Evolutionary conservation across 2,113 vertebrate genomes (phyloP).

Genomic region (Mormyrus lacerda): DNA sequence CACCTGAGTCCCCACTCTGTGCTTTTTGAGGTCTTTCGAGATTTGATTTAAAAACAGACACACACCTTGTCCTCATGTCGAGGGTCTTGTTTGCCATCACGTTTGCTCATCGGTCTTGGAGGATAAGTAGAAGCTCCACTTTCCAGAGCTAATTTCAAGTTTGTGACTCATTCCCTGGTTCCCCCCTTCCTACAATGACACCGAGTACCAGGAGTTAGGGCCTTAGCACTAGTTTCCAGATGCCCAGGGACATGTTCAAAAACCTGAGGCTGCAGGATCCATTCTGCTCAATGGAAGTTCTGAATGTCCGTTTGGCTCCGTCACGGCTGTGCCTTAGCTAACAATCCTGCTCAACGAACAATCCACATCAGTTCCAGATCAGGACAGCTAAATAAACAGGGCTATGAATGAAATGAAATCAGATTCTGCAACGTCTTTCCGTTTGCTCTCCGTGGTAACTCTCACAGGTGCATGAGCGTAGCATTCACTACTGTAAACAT

Average conservation of each 20-base stretch:
- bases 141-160: not conserved
- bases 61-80: not conserved
- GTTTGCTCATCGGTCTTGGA: not conserved
- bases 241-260: not conserved
- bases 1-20: not conserved
- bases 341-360: constrained; percentile 17
- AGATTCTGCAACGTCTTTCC: not conserved
- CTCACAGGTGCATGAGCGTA: not conserved
- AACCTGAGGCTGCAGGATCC: not conserved
- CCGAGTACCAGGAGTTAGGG: not conserved
- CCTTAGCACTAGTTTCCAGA: not conserved
- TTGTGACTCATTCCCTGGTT: not conserved
- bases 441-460: not conserved
- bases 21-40: not conserved
- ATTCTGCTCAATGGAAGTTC: not conserved
- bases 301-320: not conserved
- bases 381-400: constrained; percentile 23
- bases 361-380: not conserved
- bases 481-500: not conserved
- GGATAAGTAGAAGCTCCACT: not conserved
- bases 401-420: constrained; percentile 20
- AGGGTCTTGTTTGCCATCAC: not conserved
- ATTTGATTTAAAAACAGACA: not conserved
- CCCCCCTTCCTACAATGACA: not conserved
- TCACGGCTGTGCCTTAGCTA: not conserved